Evolutionary conservation across 2,888 invertebrate genomes (phyloP).

Genomic region (Chymomyza amoena): DNA sequence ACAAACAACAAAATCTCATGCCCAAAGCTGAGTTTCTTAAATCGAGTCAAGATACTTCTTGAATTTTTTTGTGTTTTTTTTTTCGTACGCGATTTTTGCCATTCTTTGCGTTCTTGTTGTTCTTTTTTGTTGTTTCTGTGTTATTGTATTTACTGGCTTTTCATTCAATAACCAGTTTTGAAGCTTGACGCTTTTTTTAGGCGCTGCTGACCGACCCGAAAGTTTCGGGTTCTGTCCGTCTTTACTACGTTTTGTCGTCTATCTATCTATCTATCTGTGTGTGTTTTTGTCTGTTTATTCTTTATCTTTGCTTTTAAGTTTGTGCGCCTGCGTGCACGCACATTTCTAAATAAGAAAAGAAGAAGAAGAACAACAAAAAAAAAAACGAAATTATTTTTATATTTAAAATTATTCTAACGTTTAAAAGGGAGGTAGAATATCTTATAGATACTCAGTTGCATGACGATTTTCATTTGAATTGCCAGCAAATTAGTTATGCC

Average conservation of each 20-base stretch:
- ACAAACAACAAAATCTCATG: constrained; percentile 5
- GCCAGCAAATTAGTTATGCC: constrained; percentile 60
- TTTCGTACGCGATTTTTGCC: constrained; percentile 38
- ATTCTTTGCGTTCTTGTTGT: constrained; percentile 37
- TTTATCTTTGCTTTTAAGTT: constrained; percentile 20
- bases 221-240: constrained; percentile 24
- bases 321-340: constrained; percentile 54
- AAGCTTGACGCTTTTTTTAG: constrained; percentile 48
- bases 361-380: too few species aligned
- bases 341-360: constrained; percentile 16
- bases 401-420: not conserved
- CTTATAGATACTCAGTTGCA: constrained; percentile 14
- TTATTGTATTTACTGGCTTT: constrained; percentile 44
- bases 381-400: not conserved
- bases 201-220: not conserved
- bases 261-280: constrained; percentile 1
- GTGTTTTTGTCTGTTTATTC: constrained; percentile 24
- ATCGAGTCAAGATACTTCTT: constrained; percentile 55
- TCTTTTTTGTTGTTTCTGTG: constrained; percentile 21
- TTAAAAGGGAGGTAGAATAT: not conserved
- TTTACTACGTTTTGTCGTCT: constrained; percentile 17
- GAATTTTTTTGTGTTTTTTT: constrained; percentile 17
- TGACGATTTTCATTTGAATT: constrained; percentile 45
- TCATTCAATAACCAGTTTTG: constrained; percentile 74
- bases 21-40: constrained; percentile 21